Conservation (phyloP, 2,888 invertebrate genomes). For the Rapana venosa region DNA sequence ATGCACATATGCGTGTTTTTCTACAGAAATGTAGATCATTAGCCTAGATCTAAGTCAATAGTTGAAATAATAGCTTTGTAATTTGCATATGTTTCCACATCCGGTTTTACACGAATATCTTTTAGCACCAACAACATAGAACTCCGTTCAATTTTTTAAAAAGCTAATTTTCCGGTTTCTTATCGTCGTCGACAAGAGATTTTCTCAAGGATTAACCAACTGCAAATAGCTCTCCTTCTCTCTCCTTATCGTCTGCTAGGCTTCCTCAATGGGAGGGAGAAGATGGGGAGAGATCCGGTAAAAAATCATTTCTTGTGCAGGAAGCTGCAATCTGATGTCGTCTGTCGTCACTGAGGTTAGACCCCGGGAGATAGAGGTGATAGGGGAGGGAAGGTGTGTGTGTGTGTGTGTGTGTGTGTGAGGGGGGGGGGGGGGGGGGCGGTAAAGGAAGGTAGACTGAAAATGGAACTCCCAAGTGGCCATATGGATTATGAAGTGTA, state of each 20-base stretch:
- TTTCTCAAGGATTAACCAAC: background rate
- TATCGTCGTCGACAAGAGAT: background rate
- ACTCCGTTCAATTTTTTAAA: background rate
- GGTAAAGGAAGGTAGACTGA: background rate
- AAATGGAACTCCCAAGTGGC: constrained; percentile 4
- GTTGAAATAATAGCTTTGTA: too few species aligned
- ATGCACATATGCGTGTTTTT: too few species aligned
- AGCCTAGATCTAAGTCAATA: too few species aligned
- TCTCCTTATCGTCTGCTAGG: background rate
- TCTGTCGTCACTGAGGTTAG: background rate
- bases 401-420: background rate
- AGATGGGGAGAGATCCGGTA: background rate
- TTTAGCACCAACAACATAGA: background rate
- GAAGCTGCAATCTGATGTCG: background rate
- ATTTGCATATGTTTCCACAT: too few species aligned
- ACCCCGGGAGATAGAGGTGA: background rate
- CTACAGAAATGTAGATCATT: too few species aligned
- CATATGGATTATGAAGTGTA: background rate
- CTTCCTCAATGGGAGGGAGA: background rate
- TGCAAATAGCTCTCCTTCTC: background rate
- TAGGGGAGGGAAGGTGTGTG: background rate
- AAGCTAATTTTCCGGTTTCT: background rate
- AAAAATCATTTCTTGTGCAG: background rate
- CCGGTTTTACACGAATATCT: too few species aligned
- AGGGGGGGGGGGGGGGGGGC: background rate